Evolutionary conservation across 1,140 invertebrate genomes (phyloP).

Genomic region (Rhynchophorus ferrugineus): DNA sequence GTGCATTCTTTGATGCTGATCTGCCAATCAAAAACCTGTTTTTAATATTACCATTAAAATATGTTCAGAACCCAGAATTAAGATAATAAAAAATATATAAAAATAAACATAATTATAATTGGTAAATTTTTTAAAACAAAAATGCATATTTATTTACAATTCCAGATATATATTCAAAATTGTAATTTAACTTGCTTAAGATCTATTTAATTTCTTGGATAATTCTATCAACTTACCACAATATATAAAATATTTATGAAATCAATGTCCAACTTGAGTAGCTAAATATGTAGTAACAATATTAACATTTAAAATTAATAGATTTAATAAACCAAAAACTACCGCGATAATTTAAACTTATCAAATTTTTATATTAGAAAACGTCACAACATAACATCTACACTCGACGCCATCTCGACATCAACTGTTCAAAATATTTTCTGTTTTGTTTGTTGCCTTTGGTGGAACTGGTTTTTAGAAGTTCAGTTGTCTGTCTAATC

Average conservation of each 20-base stretch:
- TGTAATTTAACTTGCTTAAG: no score
- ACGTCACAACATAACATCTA: slow-evolving; percentile 3
- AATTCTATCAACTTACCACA: not conserved
- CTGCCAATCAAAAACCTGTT: no score
- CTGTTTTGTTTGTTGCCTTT: slow-evolving; percentile 14
- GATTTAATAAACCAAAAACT: not conserved
- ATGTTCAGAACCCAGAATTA: no score
- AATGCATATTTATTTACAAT: not conserved
- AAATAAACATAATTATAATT: no score
- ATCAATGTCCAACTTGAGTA: not conserved
- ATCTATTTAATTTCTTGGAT: no score
- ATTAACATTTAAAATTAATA: not conserved
- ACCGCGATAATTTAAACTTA: slow-evolving; percentile 10
- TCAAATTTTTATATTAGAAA: slow-evolving; percentile 4
- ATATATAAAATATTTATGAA: not conserved
- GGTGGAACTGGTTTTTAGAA: slow-evolving; percentile 14
- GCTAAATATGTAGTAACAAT: not conserved
- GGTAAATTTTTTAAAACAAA: no score
- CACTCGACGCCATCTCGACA: slow-evolving; percentile 12
- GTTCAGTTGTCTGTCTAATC: slow-evolving; percentile 4
- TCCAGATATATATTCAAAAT: not conserved
- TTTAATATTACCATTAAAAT: no score
- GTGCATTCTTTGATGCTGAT: no score
- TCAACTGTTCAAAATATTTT: slow-evolving; percentile 15
- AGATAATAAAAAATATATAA: no score